Percentiles rank a stretch among this genome's conserved stretches.
These are phyloP conservation scores for Anagrus nilaparvatae DNA, from an alignment of 1,140 invertebrate genomes.

Conservation along the genomic window DNA sequence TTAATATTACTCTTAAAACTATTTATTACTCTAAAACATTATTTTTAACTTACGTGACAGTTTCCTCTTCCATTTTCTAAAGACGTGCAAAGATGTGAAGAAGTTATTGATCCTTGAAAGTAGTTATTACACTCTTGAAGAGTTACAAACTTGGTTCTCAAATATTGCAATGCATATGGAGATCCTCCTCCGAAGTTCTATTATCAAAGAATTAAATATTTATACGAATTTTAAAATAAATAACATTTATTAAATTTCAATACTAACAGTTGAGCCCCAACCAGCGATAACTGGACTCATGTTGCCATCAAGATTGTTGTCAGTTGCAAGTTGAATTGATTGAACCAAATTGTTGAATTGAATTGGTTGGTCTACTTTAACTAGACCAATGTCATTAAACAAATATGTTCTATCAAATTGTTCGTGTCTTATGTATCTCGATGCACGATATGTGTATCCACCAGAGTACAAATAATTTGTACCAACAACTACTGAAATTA, in stretches of 20 bases:
- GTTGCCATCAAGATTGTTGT: constrained; percentile 29
- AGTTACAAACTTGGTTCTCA: too few relatives aligned
- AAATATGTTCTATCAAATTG: constrained; percentile 36
- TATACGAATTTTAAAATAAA: too few relatives aligned
- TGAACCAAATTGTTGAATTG: constrained; percentile 36
- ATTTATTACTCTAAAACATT: too few relatives aligned
- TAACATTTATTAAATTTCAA: background rate
- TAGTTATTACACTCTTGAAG: too few relatives aligned
- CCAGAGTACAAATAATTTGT: constrained; percentile 40
- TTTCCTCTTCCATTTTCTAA: constrained; percentile 4
- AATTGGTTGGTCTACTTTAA: constrained; percentile 30
- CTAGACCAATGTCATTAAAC: constrained; percentile 33
- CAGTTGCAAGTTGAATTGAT: constrained; percentile 29
- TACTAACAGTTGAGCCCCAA: constrained; percentile 43
- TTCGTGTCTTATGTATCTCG: constrained; percentile 38
- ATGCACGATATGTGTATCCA: constrained; percentile 37
- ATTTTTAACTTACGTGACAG: constrained; percentile 19
- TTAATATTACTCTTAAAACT: constrained; percentile 19
- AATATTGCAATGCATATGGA: too few relatives aligned
- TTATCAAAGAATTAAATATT: too few relatives aligned
- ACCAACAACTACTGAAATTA: constrained; percentile 41
- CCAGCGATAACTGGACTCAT: constrained; percentile 42
- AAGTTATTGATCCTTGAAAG: too few relatives aligned
- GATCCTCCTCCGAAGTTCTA: too few relatives aligned
- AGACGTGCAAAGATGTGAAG: constrained; percentile 9